These are phyloP conservation scores for Amiota communis DNA, from an alignment of 2,888 invertebrate genomes.

Conservation along the genomic window DNA sequence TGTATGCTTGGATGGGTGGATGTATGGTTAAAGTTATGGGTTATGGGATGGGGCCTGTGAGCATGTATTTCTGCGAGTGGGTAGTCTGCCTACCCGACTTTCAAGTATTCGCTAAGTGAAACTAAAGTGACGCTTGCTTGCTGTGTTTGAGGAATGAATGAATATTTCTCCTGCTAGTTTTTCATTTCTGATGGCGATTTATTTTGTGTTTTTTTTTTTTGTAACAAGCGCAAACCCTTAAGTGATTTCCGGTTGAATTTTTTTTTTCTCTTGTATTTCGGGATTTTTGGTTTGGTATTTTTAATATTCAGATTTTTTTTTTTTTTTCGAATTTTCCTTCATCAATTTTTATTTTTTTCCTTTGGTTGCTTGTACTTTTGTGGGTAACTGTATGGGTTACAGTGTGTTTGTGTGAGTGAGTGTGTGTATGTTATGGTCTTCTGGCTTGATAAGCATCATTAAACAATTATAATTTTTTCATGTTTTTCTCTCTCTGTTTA, in stretches of 20 bases:
- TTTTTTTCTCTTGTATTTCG: not conserved
- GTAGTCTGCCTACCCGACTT: not conserved
- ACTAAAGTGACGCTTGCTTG: constrained; percentile 63
- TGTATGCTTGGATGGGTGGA: constrained; percentile 3
- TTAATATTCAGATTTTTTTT: too few relatives aligned
- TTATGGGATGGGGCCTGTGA: constrained; percentile 2
- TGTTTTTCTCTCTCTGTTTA: not conserved
- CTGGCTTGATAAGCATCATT: constrained; percentile 65
- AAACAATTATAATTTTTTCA: constrained; percentile 55
- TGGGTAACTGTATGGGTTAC: not conserved
- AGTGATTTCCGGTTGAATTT: constrained; percentile 52
- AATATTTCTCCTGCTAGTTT: constrained; percentile 23
- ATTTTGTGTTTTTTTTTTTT: not conserved
- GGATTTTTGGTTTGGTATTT: too few relatives aligned
- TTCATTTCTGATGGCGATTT: not conserved
- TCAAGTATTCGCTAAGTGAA: constrained; percentile 53
- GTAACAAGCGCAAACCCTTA: constrained; percentile 42
- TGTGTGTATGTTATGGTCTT: constrained; percentile 46
- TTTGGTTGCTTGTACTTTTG: not conserved
- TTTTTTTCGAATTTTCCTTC: too few relatives aligned
- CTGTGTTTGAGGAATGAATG: not conserved
- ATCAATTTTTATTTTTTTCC: too few relatives aligned
- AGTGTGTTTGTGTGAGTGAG: too few relatives aligned
- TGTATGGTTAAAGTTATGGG: constrained; percentile 3
- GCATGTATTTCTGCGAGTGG: not conserved